Evolutionary conservation across 2,113 vertebrate genomes (phyloP), one percentile per base, ranked within the genome.

Genomic region (Rhinichthys klamathensis): DNA sequence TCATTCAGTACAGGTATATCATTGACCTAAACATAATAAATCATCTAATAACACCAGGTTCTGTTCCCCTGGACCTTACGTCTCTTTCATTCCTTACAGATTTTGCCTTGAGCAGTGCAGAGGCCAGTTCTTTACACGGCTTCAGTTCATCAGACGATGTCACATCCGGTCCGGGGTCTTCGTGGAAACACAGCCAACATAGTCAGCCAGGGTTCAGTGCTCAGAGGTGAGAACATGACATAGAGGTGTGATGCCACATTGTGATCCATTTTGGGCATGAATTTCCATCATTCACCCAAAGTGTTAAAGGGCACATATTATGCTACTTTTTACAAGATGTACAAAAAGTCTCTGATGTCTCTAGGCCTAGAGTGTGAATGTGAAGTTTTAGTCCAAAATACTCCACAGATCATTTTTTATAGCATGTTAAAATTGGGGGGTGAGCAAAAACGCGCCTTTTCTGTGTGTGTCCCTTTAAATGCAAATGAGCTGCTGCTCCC

Each of bases 181-280:
- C 96, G 85, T 98, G 97, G 98, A 97, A 98, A 86, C 97, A 98
- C 84, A 96, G 96, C 89, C 97, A 97, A 35, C 92, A 97, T 4
- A 94, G 94, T 70, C 96, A 95, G 38, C 91, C 95, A 0, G 93
- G 95, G 85, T 95, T 96, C 92, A 94, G 94, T 93, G 96, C 96
- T 80, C 94, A 98, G 44, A 95, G 97, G 98, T 98, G 92, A 96
- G 96, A 35, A 58, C 6, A 23, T 23, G 21, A 27, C 16, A 77
- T 30, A 18, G 49, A 23, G 4, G 30, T 58, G 9, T n/a, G 54
- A n/a, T 58, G 15, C 54, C 54, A 8, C 7, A 7, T 3, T 56
- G 6, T 54, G 54, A 18, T 56, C 21, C 2, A 56, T 56, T 54
- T 23, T 23, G 18, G 18, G 18, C 54, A 3, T 56, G 7, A 2